Evolutionary conservation across 2,113 vertebrate species (phyloP).

Genomic region (Corythornis vintsioides): DNA sequence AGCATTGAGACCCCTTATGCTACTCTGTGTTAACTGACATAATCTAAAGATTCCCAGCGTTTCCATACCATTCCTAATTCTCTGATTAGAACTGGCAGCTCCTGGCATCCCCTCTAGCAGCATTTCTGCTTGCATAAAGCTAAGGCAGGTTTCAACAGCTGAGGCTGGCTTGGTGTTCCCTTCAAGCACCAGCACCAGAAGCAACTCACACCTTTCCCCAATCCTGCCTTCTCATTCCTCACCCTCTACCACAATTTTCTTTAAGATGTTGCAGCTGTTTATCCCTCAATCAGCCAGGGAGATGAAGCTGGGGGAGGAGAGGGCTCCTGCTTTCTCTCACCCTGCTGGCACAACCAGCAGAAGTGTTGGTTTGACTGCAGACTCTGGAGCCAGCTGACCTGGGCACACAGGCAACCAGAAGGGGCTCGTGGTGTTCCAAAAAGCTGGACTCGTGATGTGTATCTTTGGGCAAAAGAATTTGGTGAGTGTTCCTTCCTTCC

Average conservation of each 20-base stretch:
- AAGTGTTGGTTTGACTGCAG: background rate
- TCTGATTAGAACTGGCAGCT: background rate
- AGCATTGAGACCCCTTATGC: background rate
- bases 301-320: background rate
- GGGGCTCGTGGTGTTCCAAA: background rate
- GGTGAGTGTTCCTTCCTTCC: background rate
- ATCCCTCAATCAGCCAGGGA: background rate
- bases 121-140: background rate
- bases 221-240: background rate
- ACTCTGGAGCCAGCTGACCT: background rate
- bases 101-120: background rate
- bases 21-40: background rate
- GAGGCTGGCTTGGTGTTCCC: background rate
- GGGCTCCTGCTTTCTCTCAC: background rate
- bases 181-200: background rate
- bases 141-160: background rate
- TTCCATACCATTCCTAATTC: background rate
- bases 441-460: background rate
- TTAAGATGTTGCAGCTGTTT: constrained; percentile 44
- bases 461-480: background rate
- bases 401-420: background rate
- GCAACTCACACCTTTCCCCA: background rate
- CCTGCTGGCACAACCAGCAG: background rate
- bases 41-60: background rate
- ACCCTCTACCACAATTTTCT: background rate